Evolutionary conservation across 2,113 vertebrate species (phyloP), one percentile per base, ranked within the genome.

Genomic region (Saccopteryx bilineata): DNA sequence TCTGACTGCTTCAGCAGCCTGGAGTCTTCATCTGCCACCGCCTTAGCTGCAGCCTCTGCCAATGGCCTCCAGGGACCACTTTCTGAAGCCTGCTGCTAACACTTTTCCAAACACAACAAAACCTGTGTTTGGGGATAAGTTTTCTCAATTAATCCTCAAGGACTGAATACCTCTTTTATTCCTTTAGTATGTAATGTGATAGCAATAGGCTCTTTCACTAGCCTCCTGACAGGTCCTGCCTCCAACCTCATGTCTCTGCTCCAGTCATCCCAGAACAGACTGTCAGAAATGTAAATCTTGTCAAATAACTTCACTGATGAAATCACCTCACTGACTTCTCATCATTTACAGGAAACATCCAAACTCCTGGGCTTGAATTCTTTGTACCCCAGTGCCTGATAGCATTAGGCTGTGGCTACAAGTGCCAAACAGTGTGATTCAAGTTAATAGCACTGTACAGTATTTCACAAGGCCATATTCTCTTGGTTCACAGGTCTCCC

Each of bases 61-160:
- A 93, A 1, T 90, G 75, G 80, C 65, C 94, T 91, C 85, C 23
- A 79, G 76, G 71, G 87, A 81, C 52, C 46, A 81, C 61, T 93
- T 95, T 90, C 80, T 97, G 92, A 85, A 87, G 72, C 54, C 69
- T 84, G n/a, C 65, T 87, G 72, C 61, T 78, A 92, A 93, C 39
- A 88, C 80, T 96, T 97, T 97, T 94, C 80, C 94, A 96, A 97
- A 97, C 71, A 96, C 84, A 93, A 90, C 71, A 95, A 93, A 95
- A 95, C 54, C 7, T 0, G 5, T 72, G 66, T 96, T 97, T 96
- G 13, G 33, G 60, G 72, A 92, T 96, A 95, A 31, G 9, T 60
- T 97, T 97, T 97, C 88, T 92, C 71, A 90, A n/a, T 94, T 95
- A 96, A 93, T 95, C 82, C 58, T 94, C 46, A 85, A 81, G 48